These are phyloP conservation scores for Brachyptera risi DNA, from an alignment of 2,888 invertebrate species.

Conservation along the genomic window DNA sequence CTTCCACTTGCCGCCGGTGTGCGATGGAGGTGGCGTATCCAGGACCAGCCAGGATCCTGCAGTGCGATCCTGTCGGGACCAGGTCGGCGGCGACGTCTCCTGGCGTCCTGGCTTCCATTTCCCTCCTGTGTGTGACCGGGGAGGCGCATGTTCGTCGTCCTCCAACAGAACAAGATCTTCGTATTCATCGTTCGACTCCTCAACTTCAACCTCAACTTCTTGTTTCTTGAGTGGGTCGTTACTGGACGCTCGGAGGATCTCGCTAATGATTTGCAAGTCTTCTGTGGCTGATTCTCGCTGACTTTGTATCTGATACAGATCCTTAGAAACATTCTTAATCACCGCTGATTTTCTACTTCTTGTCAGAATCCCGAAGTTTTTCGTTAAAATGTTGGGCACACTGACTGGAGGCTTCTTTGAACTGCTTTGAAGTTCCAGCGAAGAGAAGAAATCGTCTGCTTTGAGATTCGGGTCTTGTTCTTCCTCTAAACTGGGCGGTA, in stretches of 20 bases:
- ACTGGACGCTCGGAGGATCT: not conserved
- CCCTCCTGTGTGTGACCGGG: constrained; percentile 57
- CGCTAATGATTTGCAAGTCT: not conserved
- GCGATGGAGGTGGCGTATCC: constrained; percentile 47
- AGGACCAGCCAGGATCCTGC: constrained; percentile 23
- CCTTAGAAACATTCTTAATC: not conserved
- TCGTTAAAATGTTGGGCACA: not conserved
- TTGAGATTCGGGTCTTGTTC: constrained; percentile 59
- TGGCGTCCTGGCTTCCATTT: constrained; percentile 69
- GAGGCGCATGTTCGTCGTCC: constrained; percentile 43
- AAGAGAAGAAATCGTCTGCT: constrained; percentile 83
- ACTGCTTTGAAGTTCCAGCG: constrained; percentile 51
- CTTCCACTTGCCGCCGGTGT: constrained; percentile 64
- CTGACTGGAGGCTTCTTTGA: constrained; percentile 24
- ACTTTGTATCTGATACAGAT: not conserved
- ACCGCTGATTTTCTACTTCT: constrained; percentile 45
- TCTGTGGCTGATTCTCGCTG: constrained; percentile 1
- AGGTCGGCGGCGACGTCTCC: constrained; percentile 41
- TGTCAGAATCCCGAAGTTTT: constrained; percentile 43
- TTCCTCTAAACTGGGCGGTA: constrained; percentile 41
- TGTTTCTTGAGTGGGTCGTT: constrained; percentile 36
- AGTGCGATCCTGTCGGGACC: constrained; percentile 36
- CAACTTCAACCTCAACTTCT: constrained; percentile 42
- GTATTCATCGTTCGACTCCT: constrained; percentile 53
- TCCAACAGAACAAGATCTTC: constrained; percentile 42